Evolutionary conservation across 2,888 invertebrate genomes (phyloP).

Genomic region (Brachyopa scutellaris): DNA sequence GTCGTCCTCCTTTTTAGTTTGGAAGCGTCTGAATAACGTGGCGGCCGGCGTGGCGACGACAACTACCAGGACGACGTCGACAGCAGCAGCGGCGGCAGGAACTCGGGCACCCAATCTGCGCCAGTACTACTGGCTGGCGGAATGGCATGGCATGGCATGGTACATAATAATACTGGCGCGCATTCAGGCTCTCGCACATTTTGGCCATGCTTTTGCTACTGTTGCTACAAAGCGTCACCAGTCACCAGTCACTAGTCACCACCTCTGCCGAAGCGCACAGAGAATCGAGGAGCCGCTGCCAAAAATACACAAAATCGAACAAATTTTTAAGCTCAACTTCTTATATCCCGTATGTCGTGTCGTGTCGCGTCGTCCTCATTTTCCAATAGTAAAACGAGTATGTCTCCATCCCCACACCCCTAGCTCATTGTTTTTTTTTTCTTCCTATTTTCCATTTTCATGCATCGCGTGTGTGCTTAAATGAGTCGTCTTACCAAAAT

Average conservation of each 20-base stretch:
- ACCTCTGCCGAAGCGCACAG: conserved; percentile 46
- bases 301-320: conserved; percentile 63
- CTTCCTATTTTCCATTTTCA: conserved; percentile 19
- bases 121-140: conserved; percentile 64
- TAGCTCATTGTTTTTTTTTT: background rate
- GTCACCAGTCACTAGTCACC: too few relatives aligned
- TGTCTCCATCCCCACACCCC: too few relatives aligned
- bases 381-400: conserved; percentile 7
- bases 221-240: conserved; percentile 50
- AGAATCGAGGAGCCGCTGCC: conserved; percentile 66
- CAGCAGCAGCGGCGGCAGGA: conserved; percentile 64
- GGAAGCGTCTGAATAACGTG: conserved; percentile 50
- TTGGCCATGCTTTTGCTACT: conserved; percentile 48
- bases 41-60: conserved; percentile 64
- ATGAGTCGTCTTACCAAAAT: conserved; percentile 40
- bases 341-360: conserved; percentile 45
- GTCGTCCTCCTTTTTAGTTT: conserved; percentile 61
- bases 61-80: conserved; percentile 38
- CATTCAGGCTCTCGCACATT: conserved; percentile 59
- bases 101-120: conserved; percentile 71
- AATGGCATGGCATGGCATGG: conserved; percentile 45
- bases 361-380: conserved; percentile 52
- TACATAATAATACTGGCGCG: conserved; percentile 67
- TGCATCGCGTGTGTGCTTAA: conserved; percentile 49
- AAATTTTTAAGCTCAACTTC: conserved; percentile 21